Evolutionary conservation across 2,888 invertebrate species (phyloP).

Genomic region (Drosophila infuscata): DNA sequence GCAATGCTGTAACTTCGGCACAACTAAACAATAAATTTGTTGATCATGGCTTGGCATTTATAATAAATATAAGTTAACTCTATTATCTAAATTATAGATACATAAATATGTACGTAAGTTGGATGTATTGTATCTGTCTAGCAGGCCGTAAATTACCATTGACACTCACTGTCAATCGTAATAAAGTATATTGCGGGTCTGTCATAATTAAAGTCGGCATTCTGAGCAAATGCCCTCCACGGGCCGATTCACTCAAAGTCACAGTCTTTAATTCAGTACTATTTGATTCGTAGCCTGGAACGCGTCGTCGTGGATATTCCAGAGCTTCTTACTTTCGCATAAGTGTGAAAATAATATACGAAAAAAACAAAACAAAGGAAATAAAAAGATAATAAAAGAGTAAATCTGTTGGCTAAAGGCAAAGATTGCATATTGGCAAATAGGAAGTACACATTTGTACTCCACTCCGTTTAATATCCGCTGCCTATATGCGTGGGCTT

Average conservation of each 20-base stretch:
- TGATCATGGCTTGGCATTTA: not conserved
- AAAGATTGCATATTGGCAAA: constrained; percentile 25
- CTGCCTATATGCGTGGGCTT: constrained; percentile 46
- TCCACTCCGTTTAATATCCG: constrained; percentile 47
- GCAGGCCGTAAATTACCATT: constrained; percentile 35
- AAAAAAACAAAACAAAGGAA: not conserved
- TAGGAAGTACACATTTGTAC: constrained; percentile 40
- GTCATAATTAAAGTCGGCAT: constrained; percentile 60
- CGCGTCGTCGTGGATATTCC: constrained; percentile 56
- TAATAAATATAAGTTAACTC: not conserved
- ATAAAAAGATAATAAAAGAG: not conserved
- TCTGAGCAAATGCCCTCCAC: constrained; percentile 51
- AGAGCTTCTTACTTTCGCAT: constrained; percentile 57
- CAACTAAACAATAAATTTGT: not conserved
- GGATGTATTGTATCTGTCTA: not conserved
- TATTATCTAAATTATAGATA: not conserved
- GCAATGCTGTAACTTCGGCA: not conserved
- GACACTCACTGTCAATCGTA: constrained; percentile 45
- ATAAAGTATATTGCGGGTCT: constrained; percentile 50
- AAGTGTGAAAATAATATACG: constrained; percentile 54
- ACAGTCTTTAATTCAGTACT: constrained; percentile 49
- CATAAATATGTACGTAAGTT: not conserved
- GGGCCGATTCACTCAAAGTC: constrained; percentile 54
- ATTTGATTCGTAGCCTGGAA: constrained; percentile 44
- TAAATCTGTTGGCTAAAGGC: constrained; percentile 21